Evolutionary conservation across 2,113 vertebrate species (phyloP).

Genomic region (Thermophis baileyi): DNA sequence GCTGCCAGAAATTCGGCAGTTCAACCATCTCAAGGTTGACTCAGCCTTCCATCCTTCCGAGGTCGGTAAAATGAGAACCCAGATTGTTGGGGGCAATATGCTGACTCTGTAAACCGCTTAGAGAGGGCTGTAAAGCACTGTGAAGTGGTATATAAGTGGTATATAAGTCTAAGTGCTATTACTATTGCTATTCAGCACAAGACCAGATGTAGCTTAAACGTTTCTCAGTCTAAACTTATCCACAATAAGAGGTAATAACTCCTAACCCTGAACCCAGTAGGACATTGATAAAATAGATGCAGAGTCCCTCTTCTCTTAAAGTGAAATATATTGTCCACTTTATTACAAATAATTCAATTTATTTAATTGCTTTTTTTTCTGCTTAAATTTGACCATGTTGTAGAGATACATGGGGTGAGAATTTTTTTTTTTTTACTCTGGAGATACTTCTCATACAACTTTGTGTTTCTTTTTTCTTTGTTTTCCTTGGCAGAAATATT

Average conservation of each 20-base stretch:
- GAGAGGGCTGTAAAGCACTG: too few relatives aligned
- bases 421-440: background rate
- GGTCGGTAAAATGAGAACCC: too few relatives aligned
- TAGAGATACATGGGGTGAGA: background rate
- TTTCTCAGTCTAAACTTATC: background rate
- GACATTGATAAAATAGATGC: background rate
- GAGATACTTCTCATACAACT: background rate
- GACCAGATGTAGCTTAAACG: background rate
- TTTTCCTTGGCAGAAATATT: background rate
- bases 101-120: too few relatives aligned
- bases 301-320: background rate
- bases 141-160: too few relatives aligned
- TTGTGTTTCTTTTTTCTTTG: background rate
- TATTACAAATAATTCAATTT: background rate
- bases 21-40: too few relatives aligned
- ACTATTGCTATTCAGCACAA: too few relatives aligned
- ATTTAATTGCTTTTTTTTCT: background rate
- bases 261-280: background rate
- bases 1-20: too few relatives aligned
- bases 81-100: too few relatives aligned
- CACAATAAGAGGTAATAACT: too few relatives aligned
- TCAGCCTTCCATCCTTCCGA: too few relatives aligned
- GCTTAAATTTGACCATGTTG: background rate
- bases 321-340: background rate
- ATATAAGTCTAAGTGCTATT: too few relatives aligned